Base-by-base conservation (phyloP, 2,797 vertebrate species). In the Cetoscarus ocellatus region DNA sequence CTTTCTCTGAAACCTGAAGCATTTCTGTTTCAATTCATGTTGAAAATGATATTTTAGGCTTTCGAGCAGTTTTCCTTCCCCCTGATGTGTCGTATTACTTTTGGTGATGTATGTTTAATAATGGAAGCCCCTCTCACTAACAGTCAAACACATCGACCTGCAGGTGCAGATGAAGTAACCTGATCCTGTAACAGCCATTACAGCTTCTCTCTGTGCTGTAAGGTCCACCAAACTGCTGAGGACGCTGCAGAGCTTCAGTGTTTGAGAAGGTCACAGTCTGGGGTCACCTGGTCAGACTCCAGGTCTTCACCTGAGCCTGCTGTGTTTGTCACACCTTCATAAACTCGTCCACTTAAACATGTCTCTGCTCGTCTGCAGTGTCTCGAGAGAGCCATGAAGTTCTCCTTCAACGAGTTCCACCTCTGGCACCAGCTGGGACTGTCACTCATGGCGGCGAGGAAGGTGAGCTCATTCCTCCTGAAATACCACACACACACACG, bases 351-450 rank as follows among this genome's bases (percentile, higher is more conserved):
- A 27, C 27, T 54, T 45, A 15, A 5, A 58, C 40, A 56, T 8
- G 4, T 47, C 12, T 67, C 47, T 69, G 17, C 59, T 35, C 58
- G 11, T 79, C 42, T 82, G 12, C 84, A 99, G 98, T 99, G 98
- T 93, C 93, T 99, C 88, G 97, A 99, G 69, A 95, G 97, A 92
- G 97, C 97, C 82, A 96, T 99, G 97, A 99, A 98, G 93, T 98
- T 97, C 86, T 98, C 98, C 0, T 98, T 96, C 88, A 96, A 94
- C 82, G 97, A 99, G 92, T 99, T 98, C 90, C 98, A 99, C 88
- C 96, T 99, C 52, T 99, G 97, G 97, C 97, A 98, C 89, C 98
- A 99, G 90, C 91, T 99, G 90, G 98, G 96, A 73, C 89, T 99
- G 86, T 98, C 98, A 77, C 96, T 99, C 96, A 95, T 98, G 90